phyloP scores from a whole-genome alignment of 2,113 vertebrate genomes.

The Chloebia gouldiae region DNA sequence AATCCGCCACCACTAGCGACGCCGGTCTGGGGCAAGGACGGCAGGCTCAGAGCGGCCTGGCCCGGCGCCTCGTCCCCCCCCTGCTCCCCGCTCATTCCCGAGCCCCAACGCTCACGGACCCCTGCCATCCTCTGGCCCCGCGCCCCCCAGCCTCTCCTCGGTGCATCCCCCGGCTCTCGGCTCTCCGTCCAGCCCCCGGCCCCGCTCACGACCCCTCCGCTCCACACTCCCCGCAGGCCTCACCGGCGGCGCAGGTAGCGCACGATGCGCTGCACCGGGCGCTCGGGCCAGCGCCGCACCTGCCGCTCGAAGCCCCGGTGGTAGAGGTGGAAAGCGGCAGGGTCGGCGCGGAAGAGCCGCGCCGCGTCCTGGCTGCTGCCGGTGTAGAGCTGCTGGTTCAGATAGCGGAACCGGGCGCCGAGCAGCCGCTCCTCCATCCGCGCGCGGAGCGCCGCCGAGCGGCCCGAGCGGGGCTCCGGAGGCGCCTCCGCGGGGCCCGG shows the following conservation, averaged over 20 bases:
- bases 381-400: constrained; percentile 89
- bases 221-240: background rate
- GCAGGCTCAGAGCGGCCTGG: background rate
- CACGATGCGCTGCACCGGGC: constrained; percentile 83
- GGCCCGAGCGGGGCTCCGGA: background rate
- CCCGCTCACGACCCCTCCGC: too few relatives aligned
- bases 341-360: constrained; percentile 83
- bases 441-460: background rate
- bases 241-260: constrained; percentile 81
- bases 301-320: constrained; percentile 88
- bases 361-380: constrained; percentile 78
- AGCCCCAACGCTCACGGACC: too few relatives aligned
- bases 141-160: too few relatives aligned
- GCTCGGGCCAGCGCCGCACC: constrained; percentile 84
- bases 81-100: background rate
- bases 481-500: background rate
- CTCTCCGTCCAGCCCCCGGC: background rate
- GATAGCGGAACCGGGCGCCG: constrained; percentile 86
- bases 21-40: constrained; percentile 70
- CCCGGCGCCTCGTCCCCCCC: too few relatives aligned
- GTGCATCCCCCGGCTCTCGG: too few relatives aligned
- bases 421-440: constrained; percentile 84
- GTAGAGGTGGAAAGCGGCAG: constrained; percentile 82
- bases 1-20: constrained; percentile 89
- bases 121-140: background rate